Evolutionary conservation across 2,797 vertebrate genomes (phyloP).

Genomic region (Pseudotriccus pelzelni): DNA sequence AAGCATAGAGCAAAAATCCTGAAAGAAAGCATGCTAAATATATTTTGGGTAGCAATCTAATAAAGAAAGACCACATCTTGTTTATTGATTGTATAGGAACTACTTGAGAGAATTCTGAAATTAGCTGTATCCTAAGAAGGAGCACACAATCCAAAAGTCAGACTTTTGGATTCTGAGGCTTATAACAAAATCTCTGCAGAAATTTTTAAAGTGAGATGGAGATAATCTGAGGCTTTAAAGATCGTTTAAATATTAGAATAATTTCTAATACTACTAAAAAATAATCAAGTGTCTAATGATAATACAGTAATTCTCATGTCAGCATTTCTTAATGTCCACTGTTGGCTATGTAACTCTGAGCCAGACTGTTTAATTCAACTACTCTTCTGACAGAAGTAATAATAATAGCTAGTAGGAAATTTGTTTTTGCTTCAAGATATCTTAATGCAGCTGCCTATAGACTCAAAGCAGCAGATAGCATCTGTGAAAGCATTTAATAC

Average conservation of each 20-base stretch:
- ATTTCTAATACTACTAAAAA: not conserved
- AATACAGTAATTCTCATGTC: not conserved
- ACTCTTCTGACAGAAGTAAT: slow-evolving; percentile 3
- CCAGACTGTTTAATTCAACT: slow-evolving; percentile 11
- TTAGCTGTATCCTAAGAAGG: not conserved
- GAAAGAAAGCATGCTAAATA: not conserved
- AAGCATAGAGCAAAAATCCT: not conserved
- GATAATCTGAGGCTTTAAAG: not conserved
- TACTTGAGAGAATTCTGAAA: not conserved
- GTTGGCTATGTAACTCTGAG: not conserved
- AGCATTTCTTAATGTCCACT: slow-evolving; percentile 18
- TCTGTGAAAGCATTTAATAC: slow-evolving; percentile 72
- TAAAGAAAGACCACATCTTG: not conserved
- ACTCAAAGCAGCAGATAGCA: slow-evolving; percentile 58
- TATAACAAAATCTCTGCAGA: not conserved
- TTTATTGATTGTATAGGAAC: not conserved
- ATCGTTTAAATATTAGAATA: not conserved
- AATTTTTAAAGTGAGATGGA: not conserved
- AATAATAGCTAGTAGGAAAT: slow-evolving; percentile 29
- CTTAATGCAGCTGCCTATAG: slow-evolving; percentile 68
- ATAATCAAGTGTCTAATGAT: not conserved
- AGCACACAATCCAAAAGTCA: not conserved
- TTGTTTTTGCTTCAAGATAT: slow-evolving; percentile 53
- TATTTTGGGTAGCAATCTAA: not conserved
- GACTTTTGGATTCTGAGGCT: not conserved